phyloP scores from a whole-genome alignment of 2,888 invertebrate species.

The Venustoraphidia nigricollis region DNA sequence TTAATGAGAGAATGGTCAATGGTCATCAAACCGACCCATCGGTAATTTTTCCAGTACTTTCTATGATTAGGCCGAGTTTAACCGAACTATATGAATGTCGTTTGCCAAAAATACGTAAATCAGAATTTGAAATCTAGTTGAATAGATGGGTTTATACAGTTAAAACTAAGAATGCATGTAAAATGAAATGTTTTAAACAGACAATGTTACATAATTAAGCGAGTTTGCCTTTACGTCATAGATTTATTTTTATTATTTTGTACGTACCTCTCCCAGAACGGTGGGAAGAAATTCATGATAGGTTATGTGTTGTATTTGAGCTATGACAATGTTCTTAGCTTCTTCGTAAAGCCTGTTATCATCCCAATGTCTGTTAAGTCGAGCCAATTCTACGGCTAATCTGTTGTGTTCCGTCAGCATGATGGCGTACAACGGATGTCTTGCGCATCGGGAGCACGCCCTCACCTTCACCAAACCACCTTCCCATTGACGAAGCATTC shows the following conservation, averaged over 20 bases:
- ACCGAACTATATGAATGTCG: too few species aligned
- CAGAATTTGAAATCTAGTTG: too few species aligned
- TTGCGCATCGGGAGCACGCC: slow-evolving; percentile 47
- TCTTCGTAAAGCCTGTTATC: slow-evolving; percentile 64
- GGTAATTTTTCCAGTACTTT: too few species aligned
- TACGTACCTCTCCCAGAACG: slow-evolving; percentile 52
- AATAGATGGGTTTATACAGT: too few species aligned
- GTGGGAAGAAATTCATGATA: slow-evolving; percentile 70
- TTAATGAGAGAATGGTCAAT: too few species aligned
- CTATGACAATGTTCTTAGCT: slow-evolving; percentile 55
- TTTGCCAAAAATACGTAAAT: too few species aligned
- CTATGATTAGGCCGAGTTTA: too few species aligned
- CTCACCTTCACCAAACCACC: slow-evolving; percentile 53
- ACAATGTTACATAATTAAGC: too few species aligned
- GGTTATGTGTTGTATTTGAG: slow-evolving; percentile 72
- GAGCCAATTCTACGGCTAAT: slow-evolving; percentile 50
- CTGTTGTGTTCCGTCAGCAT: slow-evolving; percentile 67
- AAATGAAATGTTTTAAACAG: too few species aligned
- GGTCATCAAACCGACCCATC: too few species aligned
- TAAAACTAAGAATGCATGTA: too few species aligned
- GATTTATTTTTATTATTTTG: neutral
- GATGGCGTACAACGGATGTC: slow-evolving; percentile 56
- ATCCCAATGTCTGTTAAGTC: slow-evolving; percentile 64
- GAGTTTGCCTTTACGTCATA: too few species aligned
- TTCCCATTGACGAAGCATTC: slow-evolving; percentile 51